These are phyloP conservation scores for Rhopalosiphum maidis DNA, from an alignment of 1,140 invertebrate species.

Conservation along the genomic window DNA sequence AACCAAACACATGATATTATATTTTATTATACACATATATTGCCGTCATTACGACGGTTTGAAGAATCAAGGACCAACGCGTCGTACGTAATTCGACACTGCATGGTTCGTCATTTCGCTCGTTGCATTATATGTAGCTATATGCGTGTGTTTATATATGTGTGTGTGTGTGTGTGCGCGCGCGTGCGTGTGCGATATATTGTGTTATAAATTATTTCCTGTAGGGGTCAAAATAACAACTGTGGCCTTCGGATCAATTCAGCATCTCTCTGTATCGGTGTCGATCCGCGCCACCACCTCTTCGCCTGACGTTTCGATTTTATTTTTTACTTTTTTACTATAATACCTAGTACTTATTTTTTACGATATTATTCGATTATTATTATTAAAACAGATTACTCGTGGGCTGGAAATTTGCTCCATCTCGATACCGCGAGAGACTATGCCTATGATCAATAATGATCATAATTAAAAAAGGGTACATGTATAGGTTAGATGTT, in stretches of 20 bases:
- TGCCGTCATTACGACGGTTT: background rate
- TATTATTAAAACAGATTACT: no score
- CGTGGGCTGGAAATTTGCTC: no score
- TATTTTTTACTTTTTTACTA: background rate
- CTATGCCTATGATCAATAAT: no score
- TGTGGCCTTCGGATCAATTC: constrained; percentile 49
- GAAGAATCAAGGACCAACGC: constrained; percentile 44
- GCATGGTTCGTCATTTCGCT: constrained; percentile 31
- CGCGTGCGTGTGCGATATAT: background rate
- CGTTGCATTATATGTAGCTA: constrained; percentile 35
- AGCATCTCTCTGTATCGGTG: constrained; percentile 16
- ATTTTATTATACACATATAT: background rate
- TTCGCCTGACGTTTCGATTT: background rate
- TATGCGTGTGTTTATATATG: background rate
- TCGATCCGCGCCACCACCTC: background rate
- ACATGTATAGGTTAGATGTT: no score
- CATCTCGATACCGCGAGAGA: no score
- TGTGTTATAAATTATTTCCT: constrained; percentile 51
- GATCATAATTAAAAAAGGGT: no score
- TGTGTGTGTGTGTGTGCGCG: background rate
- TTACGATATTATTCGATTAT: background rate
- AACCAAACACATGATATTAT: background rate
- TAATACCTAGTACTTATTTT: background rate
- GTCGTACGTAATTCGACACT: constrained; percentile 34
- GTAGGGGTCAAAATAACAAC: constrained; percentile 53